Percentiles rank a stretch among this genome's conserved stretches.
Evolutionary conservation across 2,888 invertebrate species (phyloP).

Genomic region (Psococerastis gibbosa): DNA sequence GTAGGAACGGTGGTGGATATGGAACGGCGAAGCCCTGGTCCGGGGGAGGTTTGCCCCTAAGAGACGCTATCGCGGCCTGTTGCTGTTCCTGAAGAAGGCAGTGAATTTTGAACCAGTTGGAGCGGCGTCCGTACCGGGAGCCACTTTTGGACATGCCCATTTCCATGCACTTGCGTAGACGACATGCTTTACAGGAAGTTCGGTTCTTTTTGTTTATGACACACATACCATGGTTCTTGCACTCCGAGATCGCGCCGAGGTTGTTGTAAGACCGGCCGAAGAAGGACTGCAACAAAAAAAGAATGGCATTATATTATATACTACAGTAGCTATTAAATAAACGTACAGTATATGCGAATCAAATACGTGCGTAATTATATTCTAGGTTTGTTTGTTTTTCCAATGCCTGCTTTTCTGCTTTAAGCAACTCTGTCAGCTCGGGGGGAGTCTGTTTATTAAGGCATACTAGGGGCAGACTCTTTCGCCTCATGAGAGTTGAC

Average conservation of each 20-base stretch:
- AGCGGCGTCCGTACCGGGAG: conserved; percentile 74
- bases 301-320: too few relatives aligned
- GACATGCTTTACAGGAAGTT: conserved; percentile 86
- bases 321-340: too few relatives aligned
- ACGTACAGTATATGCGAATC: too few relatives aligned
- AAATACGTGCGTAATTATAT: too few relatives aligned
- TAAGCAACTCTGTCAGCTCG: too few relatives aligned
- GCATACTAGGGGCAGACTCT: too few relatives aligned
- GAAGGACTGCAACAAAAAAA: conserved; percentile 63
- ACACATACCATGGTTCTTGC: conserved; percentile 85
- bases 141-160: conserved; percentile 92
- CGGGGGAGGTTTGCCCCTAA: neutral
- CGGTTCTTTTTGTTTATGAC: conserved; percentile 88
- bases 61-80: conserved; percentile 24
- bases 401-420: too few relatives aligned
- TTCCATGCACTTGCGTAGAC: conserved; percentile 69
- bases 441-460: too few relatives aligned
- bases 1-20: neutral
- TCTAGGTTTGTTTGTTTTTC: too few relatives aligned
- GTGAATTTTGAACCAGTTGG: conserved; percentile 94
- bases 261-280: conserved; percentile 91
- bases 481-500: too few relatives aligned
- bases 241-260: conserved; percentile 71
- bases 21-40: neutral
- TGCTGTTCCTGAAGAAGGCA: conserved; percentile 77